Evolutionary conservation across 2,113 vertebrate species (phyloP).

Genomic region (Malurus alboscapulatus): DNA sequence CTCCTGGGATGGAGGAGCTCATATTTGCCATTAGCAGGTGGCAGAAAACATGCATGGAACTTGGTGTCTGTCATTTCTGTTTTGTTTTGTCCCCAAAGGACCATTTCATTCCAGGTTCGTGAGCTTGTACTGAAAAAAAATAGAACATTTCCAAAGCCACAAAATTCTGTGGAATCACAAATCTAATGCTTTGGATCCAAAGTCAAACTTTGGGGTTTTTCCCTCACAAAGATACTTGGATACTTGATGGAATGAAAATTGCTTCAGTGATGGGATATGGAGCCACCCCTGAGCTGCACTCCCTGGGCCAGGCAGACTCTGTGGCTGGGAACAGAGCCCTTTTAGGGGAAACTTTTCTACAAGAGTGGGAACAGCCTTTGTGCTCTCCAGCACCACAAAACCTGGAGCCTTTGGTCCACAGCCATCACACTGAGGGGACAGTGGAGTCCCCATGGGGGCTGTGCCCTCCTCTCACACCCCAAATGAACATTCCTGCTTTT

Average conservation of each 20-base stretch:
- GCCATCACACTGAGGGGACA: background rate
- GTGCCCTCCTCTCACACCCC: background rate
- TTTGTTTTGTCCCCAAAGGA: background rate
- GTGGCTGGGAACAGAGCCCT: background rate
- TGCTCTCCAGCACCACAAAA: background rate
- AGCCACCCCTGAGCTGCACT: background rate
- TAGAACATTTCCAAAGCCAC: background rate
- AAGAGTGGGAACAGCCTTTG: background rate
- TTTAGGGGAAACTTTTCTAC: background rate
- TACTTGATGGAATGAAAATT: background rate
- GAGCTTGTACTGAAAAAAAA: background rate
- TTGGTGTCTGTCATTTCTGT: slow-evolving; percentile 62
- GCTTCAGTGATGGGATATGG: background rate
- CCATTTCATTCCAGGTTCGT: background rate
- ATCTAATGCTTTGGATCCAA: background rate
- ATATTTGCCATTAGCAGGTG: slow-evolving; percentile 73
- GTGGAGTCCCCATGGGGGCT: background rate
- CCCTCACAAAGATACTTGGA: background rate
- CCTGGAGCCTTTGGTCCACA: background rate
- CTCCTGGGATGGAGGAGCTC: slow-evolving; percentile 68
- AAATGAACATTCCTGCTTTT: background rate
- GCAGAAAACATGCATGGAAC: slow-evolving; percentile 58
- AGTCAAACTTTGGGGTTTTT: background rate
- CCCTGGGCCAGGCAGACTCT: background rate
- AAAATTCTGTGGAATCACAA: background rate